These are phyloP conservation scores for Orchesella cincta DNA, from an alignment of 1,140 invertebrate species.

Conservation along the genomic window DNA sequence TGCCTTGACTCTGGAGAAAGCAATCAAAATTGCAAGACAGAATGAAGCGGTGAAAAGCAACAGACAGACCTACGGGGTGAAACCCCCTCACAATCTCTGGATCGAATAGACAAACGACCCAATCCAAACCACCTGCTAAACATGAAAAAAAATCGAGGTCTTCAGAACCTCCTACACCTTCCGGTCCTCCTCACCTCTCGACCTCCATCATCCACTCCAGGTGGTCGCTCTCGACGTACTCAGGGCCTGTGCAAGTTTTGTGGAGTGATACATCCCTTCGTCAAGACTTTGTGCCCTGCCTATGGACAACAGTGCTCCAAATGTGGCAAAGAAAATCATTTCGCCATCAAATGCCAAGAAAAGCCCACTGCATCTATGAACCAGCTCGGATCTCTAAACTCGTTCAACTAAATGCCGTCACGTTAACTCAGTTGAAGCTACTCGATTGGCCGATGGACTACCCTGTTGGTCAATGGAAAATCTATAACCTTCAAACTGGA, in stretches of 20 bases:
- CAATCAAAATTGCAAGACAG: slow-evolving; percentile 41
- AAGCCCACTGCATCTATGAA: not conserved
- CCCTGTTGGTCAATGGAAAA: not conserved
- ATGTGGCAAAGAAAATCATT: not conserved
- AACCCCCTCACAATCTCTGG: no score
- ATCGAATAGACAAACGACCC: not conserved
- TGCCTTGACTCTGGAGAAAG: slow-evolving; percentile 47
- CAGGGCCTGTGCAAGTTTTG: not conserved
- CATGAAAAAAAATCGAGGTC: no score
- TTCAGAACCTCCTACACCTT: no score
- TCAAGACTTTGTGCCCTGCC: not conserved
- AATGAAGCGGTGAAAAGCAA: slow-evolving; percentile 47
- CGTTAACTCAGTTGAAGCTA: no score
- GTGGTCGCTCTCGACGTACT: not conserved
- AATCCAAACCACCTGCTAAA: no score
- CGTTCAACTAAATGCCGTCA: not conserved
- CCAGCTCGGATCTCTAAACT: not conserved
- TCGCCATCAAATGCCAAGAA: not conserved
- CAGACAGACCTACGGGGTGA: not conserved
- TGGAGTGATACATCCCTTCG: not conserved
- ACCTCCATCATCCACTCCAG: no score
- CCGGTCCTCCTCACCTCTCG: no score
- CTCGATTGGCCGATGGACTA: not conserved
- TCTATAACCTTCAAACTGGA: not conserved
- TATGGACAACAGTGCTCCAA: not conserved